These are phyloP conservation scores for Mizuhopecten yessoensis DNA, from an alignment of 1,140 invertebrate genomes.

Conservation along the genomic window DNA sequence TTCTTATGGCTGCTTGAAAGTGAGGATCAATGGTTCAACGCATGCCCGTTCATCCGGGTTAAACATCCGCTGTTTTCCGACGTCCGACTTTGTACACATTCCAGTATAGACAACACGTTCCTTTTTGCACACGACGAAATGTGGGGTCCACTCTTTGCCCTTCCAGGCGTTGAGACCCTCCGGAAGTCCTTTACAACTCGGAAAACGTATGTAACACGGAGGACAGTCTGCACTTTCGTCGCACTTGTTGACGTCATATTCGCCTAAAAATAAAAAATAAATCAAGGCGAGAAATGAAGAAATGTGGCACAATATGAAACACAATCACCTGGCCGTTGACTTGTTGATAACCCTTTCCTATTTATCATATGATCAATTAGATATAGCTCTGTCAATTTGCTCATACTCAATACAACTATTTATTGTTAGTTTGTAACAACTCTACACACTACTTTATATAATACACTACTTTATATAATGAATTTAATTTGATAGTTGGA, in stretches of 20 bases:
- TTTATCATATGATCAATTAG: too few relatives aligned
- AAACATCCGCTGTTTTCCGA: slow-evolving; percentile 34
- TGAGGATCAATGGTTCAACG: slow-evolving; percentile 15
- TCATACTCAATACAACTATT: too few relatives aligned
- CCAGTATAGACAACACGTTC: slow-evolving; percentile 68
- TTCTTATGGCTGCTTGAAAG: background rate
- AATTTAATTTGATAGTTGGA: too few relatives aligned
- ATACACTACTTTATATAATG: too few relatives aligned
- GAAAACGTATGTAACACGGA: slow-evolving; percentile 67
- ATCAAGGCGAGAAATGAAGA: too few relatives aligned
- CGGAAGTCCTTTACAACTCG: slow-evolving; percentile 61
- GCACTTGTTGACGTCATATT: slow-evolving; percentile 46
- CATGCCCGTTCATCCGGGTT: slow-evolving; percentile 42
- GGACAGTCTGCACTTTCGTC: slow-evolving; percentile 59
- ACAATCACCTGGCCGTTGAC: too few relatives aligned
- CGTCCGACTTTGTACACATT: background rate
- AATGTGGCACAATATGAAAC: too few relatives aligned
- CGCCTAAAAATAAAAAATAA: slow-evolving; percentile 43
- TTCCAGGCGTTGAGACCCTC: slow-evolving; percentile 69
- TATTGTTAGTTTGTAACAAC: too few relatives aligned
- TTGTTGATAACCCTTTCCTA: too few relatives aligned
- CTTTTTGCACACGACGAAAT: slow-evolving; percentile 67
- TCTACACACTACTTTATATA: too few relatives aligned
- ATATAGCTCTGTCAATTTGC: too few relatives aligned
- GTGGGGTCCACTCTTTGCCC: slow-evolving; percentile 65